These are phyloP conservation scores for Calyptommatus sinebrachiatus DNA, from an alignment of 2,113 vertebrate species.

Conservation along the genomic window DNA sequence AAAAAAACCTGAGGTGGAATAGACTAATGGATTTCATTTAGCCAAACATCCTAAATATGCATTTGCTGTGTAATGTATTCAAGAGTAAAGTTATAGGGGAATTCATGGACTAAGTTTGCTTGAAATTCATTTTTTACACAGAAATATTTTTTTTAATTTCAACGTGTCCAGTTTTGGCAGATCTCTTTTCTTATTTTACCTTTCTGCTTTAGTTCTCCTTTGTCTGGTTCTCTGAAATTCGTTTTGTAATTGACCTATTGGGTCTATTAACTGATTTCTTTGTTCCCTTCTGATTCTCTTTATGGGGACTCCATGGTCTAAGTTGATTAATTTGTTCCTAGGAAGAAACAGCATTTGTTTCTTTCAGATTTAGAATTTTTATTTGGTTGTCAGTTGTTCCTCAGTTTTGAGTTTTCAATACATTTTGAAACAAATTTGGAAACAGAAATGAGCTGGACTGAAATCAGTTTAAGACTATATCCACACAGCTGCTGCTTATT, in stretches of 20 bases:
- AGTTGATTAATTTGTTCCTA: background rate
- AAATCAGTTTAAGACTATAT: too few relatives aligned
- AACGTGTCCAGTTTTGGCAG: too few relatives aligned
- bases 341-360: background rate
- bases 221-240: too few relatives aligned
- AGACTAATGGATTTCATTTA: constrained; percentile 21
- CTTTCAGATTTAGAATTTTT: background rate
- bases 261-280: too few relatives aligned
- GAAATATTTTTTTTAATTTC: too few relatives aligned
- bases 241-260: too few relatives aligned
- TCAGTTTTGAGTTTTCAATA: constrained; percentile 15
- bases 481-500: too few relatives aligned
- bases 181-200: too few relatives aligned
- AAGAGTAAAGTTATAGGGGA: background rate
- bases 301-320: background rate
- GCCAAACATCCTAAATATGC: constrained; percentile 27
- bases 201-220: too few relatives aligned
- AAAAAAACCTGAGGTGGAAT: constrained; percentile 28
- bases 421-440: constrained; percentile 4
- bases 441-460: background rate
- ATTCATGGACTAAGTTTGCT: background rate
- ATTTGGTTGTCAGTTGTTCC: background rate
- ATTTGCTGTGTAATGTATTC: constrained; percentile 8
- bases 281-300: too few relatives aligned
- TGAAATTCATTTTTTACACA: too few relatives aligned